phyloP scores from a whole-genome alignment of 30 jellyfish, hydroid and myxozoan genomes.

The Rhopilema esculentum region DNA sequence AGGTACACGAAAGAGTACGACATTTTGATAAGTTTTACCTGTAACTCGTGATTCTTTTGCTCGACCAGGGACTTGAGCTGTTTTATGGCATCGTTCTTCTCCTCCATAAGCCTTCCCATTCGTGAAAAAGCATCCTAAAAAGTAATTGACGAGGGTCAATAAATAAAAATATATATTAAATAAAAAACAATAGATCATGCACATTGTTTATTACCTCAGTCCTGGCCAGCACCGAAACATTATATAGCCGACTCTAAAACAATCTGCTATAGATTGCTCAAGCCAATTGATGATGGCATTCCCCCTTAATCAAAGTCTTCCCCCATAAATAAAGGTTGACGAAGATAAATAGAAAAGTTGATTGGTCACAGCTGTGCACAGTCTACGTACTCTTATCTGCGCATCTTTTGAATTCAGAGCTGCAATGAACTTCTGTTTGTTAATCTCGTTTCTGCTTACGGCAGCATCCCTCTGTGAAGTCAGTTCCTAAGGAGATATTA shows the following conservation, averaged over 20 bases:
- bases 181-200: no score
- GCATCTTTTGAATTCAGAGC: conserved; percentile 66
- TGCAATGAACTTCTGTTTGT: conserved; percentile 66
- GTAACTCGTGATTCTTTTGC: conserved; percentile 37
- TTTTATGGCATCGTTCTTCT: conserved; percentile 53
- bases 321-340: no score
- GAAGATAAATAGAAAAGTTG: no score
- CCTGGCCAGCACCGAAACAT: no score
- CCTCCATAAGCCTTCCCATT: conserved; percentile 56
- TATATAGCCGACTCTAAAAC: no score
- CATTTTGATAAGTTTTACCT: conserved; percentile 35
- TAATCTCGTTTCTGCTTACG: conserved; percentile 46
- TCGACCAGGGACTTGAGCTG: conserved; percentile 27
- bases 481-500: conserved; percentile 38
- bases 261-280: no score
- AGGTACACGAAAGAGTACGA: no score
- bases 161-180: background rate
- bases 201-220: no score
- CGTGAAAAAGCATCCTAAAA: conserved; percentile 31
- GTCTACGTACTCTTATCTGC: conserved; percentile 57
- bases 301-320: no score
- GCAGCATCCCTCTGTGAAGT: conserved; percentile 75
- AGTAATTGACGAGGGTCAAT: background rate
- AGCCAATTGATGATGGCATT: no score
- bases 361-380: no score